Evolutionary conservation across 2,113 vertebrate species (phyloP).

Genomic region (Proteles cristata): DNA sequence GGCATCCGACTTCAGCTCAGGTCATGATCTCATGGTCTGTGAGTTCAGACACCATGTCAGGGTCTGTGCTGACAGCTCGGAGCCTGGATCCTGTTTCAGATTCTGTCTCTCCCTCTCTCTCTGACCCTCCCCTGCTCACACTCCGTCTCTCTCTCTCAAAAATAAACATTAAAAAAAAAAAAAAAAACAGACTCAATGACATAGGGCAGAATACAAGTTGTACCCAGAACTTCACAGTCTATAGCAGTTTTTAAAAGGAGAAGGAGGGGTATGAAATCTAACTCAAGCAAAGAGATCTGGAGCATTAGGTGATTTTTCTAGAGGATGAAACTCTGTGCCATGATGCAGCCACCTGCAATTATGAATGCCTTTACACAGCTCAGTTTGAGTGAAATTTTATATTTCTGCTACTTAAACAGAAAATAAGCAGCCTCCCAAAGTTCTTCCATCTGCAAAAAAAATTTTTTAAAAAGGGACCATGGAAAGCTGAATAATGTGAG

Average conservation of each 20-base stretch:
- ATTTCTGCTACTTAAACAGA: slow-evolving; percentile 43
- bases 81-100: no score
- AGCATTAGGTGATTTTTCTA: background rate
- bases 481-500: slow-evolving; percentile 11
- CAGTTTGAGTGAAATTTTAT: background rate
- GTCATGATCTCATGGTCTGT: no score
- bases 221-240: background rate
- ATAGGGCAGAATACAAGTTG: background rate
- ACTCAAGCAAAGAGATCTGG: background rate
- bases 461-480: background rate
- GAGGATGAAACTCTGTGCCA: background rate
- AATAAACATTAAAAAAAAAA: no score
- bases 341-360: background rate
- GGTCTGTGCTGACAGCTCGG: no score
- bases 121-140: no score
- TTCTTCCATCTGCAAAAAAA: slow-evolving; percentile 29
- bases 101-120: no score
- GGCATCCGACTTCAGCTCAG: no score
- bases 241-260: background rate
- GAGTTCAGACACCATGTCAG: no score
- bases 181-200: background rate
- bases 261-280: background rate
- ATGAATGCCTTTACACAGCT: background rate
- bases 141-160: no score
- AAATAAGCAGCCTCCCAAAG: slow-evolving; percentile 34